phyloP scores from a whole-genome alignment of 1,140 invertebrate genomes.

The Mya arenaria region DNA sequence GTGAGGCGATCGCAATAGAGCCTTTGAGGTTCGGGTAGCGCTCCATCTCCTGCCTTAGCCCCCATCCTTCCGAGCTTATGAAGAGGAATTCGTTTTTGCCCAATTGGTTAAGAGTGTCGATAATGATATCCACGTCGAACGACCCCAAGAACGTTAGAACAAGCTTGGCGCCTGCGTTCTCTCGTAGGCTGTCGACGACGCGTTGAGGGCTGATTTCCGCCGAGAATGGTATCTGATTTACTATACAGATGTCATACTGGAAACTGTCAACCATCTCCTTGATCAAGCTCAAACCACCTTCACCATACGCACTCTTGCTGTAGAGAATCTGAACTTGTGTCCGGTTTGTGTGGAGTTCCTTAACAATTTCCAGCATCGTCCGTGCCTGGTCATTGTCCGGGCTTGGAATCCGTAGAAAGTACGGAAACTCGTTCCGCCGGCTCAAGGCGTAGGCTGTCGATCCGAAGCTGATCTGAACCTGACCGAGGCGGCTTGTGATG shows the following conservation, averaged over 20 bases:
- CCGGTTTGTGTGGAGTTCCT: background rate
- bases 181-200: background rate
- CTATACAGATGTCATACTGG: constrained; percentile 12
- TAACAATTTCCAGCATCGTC: background rate
- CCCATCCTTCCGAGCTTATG: constrained; percentile 41
- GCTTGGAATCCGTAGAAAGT: constrained; percentile 29
- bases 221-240: background rate
- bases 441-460: constrained; percentile 35
- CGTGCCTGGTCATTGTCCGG: constrained; percentile 20
- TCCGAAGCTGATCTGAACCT: constrained; percentile 32
- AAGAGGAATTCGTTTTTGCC: constrained; percentile 26
- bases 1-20: constrained; percentile 6
- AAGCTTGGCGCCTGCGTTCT: background rate
- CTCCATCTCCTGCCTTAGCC: background rate
- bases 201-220: background rate
- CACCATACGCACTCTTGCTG: constrained; percentile 19
- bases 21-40: constrained; percentile 5
- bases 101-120: background rate
- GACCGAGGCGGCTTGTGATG: background rate
- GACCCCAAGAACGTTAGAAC: constrained; percentile 29
- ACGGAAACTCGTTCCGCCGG: constrained; percentile 1
- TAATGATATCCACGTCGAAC: constrained; percentile 3
- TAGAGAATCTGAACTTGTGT: constrained; percentile 25
- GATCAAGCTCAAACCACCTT: constrained; percentile 5
- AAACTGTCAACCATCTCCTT: background rate